Conservation (phyloP, 2,888 invertebrate genomes). For the Corythucha ciliata region DNA sequence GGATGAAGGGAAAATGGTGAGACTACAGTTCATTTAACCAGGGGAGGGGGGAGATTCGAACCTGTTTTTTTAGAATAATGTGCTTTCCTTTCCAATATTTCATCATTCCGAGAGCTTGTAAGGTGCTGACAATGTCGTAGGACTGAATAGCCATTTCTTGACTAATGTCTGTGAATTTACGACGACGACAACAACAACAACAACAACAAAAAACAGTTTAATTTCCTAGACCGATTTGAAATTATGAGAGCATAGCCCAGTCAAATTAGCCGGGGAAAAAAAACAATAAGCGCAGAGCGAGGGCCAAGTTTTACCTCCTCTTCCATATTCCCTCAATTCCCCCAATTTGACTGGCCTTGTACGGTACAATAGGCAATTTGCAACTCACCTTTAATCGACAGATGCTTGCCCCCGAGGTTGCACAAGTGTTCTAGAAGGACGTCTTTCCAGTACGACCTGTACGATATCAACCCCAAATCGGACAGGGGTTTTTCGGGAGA, state of each 20-base stretch:
- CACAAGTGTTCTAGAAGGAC: conserved; percentile 85
- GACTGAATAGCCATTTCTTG: conserved; percentile 93
- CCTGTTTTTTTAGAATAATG: conserved; percentile 88
- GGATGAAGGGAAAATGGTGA: not conserved
- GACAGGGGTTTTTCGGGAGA: conserved; percentile 98
- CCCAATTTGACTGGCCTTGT: too few species aligned
- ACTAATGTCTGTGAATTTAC: conserved; percentile 55
- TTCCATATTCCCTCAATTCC: too few species aligned
- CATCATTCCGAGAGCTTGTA: conserved; percentile 93
- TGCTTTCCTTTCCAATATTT: conserved; percentile 99
- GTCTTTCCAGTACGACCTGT: conserved; percentile 98
- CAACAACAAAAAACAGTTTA: too few species aligned
- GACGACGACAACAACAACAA: too few species aligned
- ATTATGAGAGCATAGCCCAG: too few species aligned
- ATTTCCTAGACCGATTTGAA: too few species aligned
- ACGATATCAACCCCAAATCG: conserved; percentile 92
- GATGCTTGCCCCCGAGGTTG: conserved; percentile 75
- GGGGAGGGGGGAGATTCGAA: too few species aligned
- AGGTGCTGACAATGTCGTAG: conserved; percentile 94
- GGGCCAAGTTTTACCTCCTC: too few species aligned
- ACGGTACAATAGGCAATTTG: too few species aligned
- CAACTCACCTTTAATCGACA: conserved; percentile 73
- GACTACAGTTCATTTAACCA: too few species aligned
- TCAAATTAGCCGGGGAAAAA: not conserved
- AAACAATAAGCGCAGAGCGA: not conserved